A percentile compares a stretch with the other conserved stretches of the same genome.
Conservation (phyloP, 2,888 invertebrate species). For the Diaprepes abbreviatus region DNA sequence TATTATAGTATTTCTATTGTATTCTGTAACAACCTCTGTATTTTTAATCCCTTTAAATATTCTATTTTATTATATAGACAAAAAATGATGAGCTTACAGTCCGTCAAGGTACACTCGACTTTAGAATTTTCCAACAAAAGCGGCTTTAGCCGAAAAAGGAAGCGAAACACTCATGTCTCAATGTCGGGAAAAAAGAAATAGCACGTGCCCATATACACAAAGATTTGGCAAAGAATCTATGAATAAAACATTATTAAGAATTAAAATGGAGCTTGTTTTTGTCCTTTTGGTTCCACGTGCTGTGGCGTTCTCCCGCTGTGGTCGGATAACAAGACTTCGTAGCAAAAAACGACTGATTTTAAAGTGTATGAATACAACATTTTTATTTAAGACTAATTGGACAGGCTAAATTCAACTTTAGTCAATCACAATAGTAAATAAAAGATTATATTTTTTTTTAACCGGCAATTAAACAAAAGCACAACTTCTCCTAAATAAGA, state of each 20-base stretch:
- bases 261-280: conserved; percentile 44
- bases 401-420: background rate
- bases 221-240: conserved; percentile 57
- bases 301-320: conserved; percentile 28
- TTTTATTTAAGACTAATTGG: conserved; percentile 10
- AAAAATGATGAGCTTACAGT: conserved; percentile 33
- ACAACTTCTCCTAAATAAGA: no score
- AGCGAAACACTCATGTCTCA: conserved; percentile 45
- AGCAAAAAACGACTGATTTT: conserved; percentile 21
- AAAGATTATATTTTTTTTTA: no score
- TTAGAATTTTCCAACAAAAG: conserved; percentile 44
- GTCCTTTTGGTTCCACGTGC: conserved; percentile 43
- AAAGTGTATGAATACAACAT: background rate
- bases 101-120: conserved; percentile 24
- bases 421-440: no score
- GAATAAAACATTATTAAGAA: conserved; percentile 54
- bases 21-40: background rate
- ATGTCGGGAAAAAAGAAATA: conserved; percentile 40
- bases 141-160: conserved; percentile 42
- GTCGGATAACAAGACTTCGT: conserved; percentile 9
- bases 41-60: conserved; percentile 5
- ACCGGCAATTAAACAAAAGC: no score
- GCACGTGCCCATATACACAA: conserved; percentile 59
- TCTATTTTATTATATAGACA: conserved; percentile 20
- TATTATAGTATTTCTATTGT: background rate